Evolutionary conservation across 2,797 vertebrate genomes (phyloP).

Genomic region (Sebastes taczanowskii): DNA sequence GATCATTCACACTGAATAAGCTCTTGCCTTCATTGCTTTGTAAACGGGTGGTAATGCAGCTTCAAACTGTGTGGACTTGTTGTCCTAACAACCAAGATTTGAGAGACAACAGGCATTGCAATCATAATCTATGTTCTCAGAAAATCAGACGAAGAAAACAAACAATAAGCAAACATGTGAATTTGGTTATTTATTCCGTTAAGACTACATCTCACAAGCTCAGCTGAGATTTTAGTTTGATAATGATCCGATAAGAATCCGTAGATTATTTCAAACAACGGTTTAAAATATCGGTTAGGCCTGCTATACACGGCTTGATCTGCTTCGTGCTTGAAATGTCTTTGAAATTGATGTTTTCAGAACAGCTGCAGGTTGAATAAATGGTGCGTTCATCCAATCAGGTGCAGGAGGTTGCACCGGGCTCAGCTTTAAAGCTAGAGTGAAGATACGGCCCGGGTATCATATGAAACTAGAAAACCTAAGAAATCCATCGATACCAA

Average conservation of each 20-base stretch:
- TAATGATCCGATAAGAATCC: neutral
- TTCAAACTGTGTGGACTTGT: neutral
- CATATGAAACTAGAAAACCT: too few relatives aligned
- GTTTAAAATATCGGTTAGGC: neutral
- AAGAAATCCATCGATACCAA: too few relatives aligned
- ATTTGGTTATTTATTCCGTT: neutral
- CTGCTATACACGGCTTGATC: neutral
- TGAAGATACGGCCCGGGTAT: too few relatives aligned
- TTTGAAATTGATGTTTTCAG: neutral
- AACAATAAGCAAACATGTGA: neutral
- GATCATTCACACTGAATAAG: neutral
- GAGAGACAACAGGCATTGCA: neutral
- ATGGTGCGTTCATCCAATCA: neutral
- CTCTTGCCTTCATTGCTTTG: neutral
- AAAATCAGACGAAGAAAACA: neutral
- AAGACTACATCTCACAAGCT: neutral
- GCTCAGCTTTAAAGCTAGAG: too few relatives aligned
- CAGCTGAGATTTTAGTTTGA: neutral
- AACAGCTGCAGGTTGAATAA: neutral
- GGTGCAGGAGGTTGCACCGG: accelerated
- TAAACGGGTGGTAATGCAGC: neutral
- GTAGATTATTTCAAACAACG: neutral
- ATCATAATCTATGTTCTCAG: neutral
- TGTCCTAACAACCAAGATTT: neutral
- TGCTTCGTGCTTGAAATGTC: too few relatives aligned